phyloP scores from a whole-genome alignment of 2,888 invertebrate species.

The Scaptomyza caliginosa region DNA sequence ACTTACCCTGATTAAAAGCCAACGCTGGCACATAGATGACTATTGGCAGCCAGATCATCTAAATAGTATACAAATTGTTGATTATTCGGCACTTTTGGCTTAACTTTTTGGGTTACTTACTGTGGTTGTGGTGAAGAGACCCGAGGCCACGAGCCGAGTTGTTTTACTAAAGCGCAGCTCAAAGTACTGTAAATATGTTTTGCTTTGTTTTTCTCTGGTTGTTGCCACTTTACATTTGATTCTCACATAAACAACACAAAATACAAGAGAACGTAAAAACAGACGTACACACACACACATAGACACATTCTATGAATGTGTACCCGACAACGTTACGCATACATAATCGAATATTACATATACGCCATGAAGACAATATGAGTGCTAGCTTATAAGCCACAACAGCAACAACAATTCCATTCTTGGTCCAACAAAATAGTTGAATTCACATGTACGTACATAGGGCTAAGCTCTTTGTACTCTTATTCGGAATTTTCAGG shows the following conservation, averaged over 20 bases:
- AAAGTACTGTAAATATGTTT: constrained; percentile 86
- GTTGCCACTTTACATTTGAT: constrained; percentile 28
- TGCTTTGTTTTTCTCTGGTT: constrained; percentile 22
- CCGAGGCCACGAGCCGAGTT: constrained; percentile 89
- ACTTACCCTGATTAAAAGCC: constrained; percentile 91
- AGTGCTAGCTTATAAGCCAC: constrained; percentile 3
- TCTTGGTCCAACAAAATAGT: constrained; percentile 31
- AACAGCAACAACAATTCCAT: constrained; percentile 11
- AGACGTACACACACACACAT: constrained; percentile 3
- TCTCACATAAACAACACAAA: constrained; percentile 43
- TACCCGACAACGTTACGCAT: constrained; percentile 37
- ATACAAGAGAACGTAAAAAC: constrained; percentile 1
- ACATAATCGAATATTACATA: constrained; percentile 65
- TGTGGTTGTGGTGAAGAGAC: constrained; percentile 88
- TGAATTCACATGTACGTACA: constrained; percentile 8
- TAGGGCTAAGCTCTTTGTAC: background rate
- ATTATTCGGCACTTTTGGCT: background rate
- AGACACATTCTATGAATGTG: constrained; percentile 7
- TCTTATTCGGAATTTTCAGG: constrained; percentile 17
- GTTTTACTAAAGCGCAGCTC: constrained; percentile 89
- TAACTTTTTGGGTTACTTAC: constrained; percentile 85
- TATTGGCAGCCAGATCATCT: constrained; percentile 83
- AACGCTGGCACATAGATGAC: constrained; percentile 90
- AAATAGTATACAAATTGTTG: constrained; percentile 6
- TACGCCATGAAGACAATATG: constrained; percentile 44